These are phyloP conservation scores for rat (Rattus norvegicus) DNA, from an alignment of 2,113 vertebrate genomes.

Conservation along the genomic window GRCr8 NC_086025.1:134330001-134330500, in stretches of 20 bases:
- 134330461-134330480: neutral
- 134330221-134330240: neutral
- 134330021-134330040: neutral
- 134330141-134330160: neutral
- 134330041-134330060: neutral
- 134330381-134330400: neutral
- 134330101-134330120: neutral
- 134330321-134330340: neutral
- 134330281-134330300: neutral
- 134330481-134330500: neutral
- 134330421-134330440: neutral
- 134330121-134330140: constrained; percentile 28
- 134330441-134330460: neutral
- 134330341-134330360: neutral
- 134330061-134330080: neutral
- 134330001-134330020: neutral
- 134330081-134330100: neutral
- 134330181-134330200: neutral
- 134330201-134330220: neutral
- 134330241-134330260: neutral
- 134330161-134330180: neutral
- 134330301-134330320: neutral
- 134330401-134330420: neutral
- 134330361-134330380: neutral
- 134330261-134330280: too few relatives aligned